Base-by-base conservation (phyloP, 2,797 vertebrate genomes). In the Mareca penelope region DNA sequence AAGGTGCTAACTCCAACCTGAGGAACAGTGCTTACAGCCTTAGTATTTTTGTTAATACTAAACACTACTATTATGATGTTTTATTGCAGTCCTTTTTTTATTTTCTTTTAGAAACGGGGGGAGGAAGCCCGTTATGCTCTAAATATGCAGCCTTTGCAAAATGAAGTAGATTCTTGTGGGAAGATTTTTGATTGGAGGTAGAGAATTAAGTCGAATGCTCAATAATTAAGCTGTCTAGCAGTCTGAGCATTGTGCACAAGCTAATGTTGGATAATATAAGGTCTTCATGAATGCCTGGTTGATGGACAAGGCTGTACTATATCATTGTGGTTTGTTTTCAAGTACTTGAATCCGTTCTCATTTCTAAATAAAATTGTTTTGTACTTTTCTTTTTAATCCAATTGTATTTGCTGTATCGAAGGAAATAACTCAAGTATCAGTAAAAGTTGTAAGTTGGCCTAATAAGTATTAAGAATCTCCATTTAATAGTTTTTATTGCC, bases 1-100 rank as follows among this genome's bases (percentile, higher is more conserved):
- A 80, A 81, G 77, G 46, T 80, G 73, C 94, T 93, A 85, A 50
- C 75, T 88, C 96, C 81, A 93, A 55, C 35, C 57, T 68, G 77
- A 79, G 18, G 24, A 81, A 68, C 21, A 63, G 61, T 56, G 55
- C 72, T 21, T 88, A 15, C 18, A 59, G 12, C 63, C 85, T 84
- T 7, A 84, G 13, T 91, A 56, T 85, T 94, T 76, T 83, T 86
- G 26, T 65, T 93, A 67, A 57, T 63, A n/a, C 59, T 81, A 33
- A 93, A 72, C 52, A 85, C 29, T 84, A 12, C 17, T 90, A 46
- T 64, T 68, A 8, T 10, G 68, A 3, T 19, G 29, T 44, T 81
- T 91, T 88, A 59, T 85, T 89, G 23, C 53, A 28, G 7, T 53
- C 63, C 2, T 53, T 23, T 52, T 56, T 50, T 48, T 23, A 14